Conservation (phyloP, 2,888 invertebrate genomes). For the Eupithecia dodoneata region DNA sequence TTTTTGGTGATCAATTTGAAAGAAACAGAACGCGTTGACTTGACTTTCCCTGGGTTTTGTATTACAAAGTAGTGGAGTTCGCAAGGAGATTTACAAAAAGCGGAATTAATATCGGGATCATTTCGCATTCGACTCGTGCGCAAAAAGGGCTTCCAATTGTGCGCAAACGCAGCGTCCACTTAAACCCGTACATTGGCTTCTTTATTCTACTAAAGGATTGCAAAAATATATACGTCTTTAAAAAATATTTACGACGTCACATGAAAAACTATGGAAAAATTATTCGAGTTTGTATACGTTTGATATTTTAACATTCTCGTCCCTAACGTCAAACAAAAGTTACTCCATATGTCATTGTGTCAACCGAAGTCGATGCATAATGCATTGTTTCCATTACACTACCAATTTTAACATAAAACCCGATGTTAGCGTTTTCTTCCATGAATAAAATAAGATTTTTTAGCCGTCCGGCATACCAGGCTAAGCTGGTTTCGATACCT, state of each 20-base stretch:
- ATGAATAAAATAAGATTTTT: constrained; percentile 81
- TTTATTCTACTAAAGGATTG: constrained; percentile 65
- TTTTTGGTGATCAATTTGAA: constrained; percentile 45
- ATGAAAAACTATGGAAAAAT: constrained; percentile 71
- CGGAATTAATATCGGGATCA: constrained; percentile 69
- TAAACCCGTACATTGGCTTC: constrained; percentile 68
- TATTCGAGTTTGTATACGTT: constrained; percentile 59
- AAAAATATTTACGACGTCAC: constrained; percentile 61
- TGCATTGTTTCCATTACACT: constrained; percentile 83
- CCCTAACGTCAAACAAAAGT: constrained; percentile 76
- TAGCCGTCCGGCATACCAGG: constrained; percentile 53
- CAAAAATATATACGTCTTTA: constrained; percentile 62
- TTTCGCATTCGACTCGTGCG: constrained; percentile 74
- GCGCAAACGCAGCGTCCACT: constrained; percentile 76
- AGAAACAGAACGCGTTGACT: constrained; percentile 43
- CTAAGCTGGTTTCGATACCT: constrained; percentile 54
- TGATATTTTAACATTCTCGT: constrained; percentile 71
- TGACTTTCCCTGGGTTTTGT: constrained; percentile 46
- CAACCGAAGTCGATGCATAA: constrained; percentile 74
- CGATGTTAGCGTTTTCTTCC: constrained; percentile 79
- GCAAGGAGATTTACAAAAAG: constrained; percentile 64
- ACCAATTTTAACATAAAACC: constrained; percentile 81
- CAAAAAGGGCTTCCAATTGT: constrained; percentile 80
- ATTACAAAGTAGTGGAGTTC: constrained; percentile 58
- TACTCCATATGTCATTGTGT: constrained; percentile 81